Evolutionary conservation across 2,797 vertebrate genomes (phyloP).

Genomic region (Serranus cabrilla): DNA sequence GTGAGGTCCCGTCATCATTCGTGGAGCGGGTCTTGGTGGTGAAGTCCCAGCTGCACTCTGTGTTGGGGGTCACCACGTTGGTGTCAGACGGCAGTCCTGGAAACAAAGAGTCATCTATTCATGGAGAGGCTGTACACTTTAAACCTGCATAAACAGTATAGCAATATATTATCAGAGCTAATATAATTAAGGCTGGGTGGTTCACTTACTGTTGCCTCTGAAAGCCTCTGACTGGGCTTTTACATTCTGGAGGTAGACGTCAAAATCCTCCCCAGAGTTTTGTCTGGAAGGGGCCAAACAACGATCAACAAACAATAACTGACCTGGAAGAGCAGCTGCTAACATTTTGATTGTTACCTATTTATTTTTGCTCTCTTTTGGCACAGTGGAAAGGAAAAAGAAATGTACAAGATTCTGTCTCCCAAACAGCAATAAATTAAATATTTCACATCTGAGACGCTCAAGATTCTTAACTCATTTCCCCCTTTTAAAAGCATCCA

Average conservation of each 20-base stretch:
- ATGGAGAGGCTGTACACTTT: not conserved
- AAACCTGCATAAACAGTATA: not conserved
- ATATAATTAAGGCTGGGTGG: not conserved
- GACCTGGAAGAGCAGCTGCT: not conserved
- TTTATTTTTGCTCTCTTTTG: not conserved
- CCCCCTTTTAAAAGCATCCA: not conserved
- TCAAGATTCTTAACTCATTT: not conserved
- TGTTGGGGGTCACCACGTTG: constrained; percentile 93
- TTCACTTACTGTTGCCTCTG: constrained; percentile 92
- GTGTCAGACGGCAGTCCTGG: constrained; percentile 94
- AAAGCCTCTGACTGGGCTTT: constrained; percentile 94
- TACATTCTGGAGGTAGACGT: constrained; percentile 89
- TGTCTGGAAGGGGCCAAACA: constrained; percentile 76
- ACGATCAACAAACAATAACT: constrained; percentile 18
- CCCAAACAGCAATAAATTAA: not conserved
- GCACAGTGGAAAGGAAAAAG: not conserved
- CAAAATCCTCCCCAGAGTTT: constrained; percentile 89
- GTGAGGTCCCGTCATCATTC: constrained; percentile 95
- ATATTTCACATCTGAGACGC: not conserved
- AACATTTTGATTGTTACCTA: not conserved
- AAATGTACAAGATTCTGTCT: not conserved
- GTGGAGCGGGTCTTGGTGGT: constrained; percentile 96
- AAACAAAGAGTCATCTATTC: not conserved
- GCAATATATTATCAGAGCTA: not conserved
- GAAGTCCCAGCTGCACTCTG: constrained; percentile 96